These are phyloP conservation scores for Aricia artaxerxes DNA, from an alignment of 2,888 invertebrate species.

Conservation along the genomic window DNA sequence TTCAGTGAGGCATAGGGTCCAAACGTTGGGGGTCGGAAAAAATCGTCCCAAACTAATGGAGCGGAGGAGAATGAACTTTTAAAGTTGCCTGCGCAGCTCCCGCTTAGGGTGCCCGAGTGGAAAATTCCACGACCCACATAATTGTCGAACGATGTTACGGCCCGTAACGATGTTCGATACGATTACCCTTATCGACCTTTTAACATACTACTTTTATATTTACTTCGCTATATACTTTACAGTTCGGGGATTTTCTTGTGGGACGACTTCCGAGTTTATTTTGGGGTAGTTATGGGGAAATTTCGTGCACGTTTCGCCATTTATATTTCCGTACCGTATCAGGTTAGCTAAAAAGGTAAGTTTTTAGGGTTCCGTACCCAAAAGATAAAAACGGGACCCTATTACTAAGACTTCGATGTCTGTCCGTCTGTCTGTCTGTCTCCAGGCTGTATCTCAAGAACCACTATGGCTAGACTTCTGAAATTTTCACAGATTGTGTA, in stretches of 20 bases:
- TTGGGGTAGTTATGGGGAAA: background rate
- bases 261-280: background rate
- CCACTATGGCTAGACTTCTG: no score
- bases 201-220: conserved; percentile 32
- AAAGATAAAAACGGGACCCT: no score
- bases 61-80: conserved; percentile 65
- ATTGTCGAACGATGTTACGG: conserved; percentile 38
- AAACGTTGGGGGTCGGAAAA: conserved; percentile 60
- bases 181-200: conserved; percentile 35
- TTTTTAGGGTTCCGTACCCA: background rate
- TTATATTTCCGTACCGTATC: background rate
- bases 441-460: no score
- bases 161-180: conserved; percentile 36
- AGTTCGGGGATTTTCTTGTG: background rate
- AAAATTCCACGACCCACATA: conserved; percentile 42
- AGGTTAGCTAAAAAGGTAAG: background rate
- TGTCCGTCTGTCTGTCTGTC: no score
- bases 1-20: conserved; percentile 49
- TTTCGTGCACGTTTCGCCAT: background rate
- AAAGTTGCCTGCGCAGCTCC: conserved; percentile 48
- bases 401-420: no score
- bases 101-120: conserved; percentile 37
- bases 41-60: conserved; percentile 69
- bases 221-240: conserved; percentile 1
- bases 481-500: no score